Evolutionary conservation across 2,797 vertebrate species (phyloP), one percentile per base, ranked within the genome.

Genomic region (Periparus ater): DNA sequence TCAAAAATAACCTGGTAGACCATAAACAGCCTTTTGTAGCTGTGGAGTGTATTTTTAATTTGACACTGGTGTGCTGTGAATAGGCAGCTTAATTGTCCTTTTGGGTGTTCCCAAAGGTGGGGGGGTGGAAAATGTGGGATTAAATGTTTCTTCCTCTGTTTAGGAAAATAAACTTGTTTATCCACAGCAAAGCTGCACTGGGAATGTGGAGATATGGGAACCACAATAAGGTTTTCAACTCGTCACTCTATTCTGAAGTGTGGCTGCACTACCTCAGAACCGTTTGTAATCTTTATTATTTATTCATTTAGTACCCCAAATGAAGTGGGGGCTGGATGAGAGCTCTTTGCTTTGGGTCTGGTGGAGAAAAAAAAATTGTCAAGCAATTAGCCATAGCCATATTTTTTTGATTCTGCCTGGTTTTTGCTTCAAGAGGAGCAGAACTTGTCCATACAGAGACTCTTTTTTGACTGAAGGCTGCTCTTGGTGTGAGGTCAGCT

Each of bases 231-330:
- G 5, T 36, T 66, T 93, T 62, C 21, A 44, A 0, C 13, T 82
- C 23, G 10, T 51, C 16, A 1, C 4, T 32, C 0, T 44, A 1
- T 26, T 36, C 3, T 40, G 4, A 10, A 29, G 3, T 36, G 18
- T 22, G 45, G 20, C 26, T 79, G 27, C 10, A 10, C 12, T 1
- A 5, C 34, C 25, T 88, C 21, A 45, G 26, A 50, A 21, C 32
- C 20, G 3, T 38, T 82, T 7, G 2, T 66, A 5, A 11, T 26
- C 25, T 18, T 50, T 23, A 25, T 30, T 66, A 22, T 66, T 75
- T 44, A 44, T 51, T 75, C 3, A 32, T 23, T 7, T 55, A 61
- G 34, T 18, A 13, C 12, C 29, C 17, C 10, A 29, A 20, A 22
- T 7, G 9, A 32, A 16, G 0, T 60, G 2, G 27, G n/a, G 19